Percentiles rank a stretch among this genome's conserved stretches.
These are phyloP conservation scores for Smutsia gigantea DNA, from an alignment of 2,797 vertebrate species.

Conservation along the genomic window DNA sequence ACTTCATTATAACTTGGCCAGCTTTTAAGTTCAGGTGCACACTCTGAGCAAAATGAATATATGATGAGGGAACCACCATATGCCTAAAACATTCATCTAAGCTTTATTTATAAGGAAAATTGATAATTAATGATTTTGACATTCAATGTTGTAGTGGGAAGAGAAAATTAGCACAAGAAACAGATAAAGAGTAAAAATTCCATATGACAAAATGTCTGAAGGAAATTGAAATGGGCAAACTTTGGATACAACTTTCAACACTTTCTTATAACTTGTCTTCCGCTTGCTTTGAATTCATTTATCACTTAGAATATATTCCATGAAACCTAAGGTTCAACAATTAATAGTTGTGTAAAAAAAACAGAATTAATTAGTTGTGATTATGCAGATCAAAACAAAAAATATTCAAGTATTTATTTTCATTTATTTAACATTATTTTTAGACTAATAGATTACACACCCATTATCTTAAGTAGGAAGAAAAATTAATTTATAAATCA, in stretches of 20 bases:
- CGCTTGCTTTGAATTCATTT: background rate
- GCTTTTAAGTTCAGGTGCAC: constrained; percentile 22
- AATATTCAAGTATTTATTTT: background rate
- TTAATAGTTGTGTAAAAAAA: background rate
- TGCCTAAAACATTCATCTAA: background rate
- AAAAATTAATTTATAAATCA: background rate
- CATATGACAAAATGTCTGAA: background rate
- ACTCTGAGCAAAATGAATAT: background rate
- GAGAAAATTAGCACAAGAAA: constrained; percentile 22
- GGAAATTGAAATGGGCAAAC: background rate
- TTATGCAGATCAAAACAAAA: background rate
- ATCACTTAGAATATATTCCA: background rate
- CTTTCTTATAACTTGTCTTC: background rate
- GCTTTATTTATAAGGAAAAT: constrained; percentile 13
- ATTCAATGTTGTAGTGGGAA: background rate
- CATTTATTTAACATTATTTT: background rate
- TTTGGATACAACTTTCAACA: background rate
- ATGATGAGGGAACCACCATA: background rate
- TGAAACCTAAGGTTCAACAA: background rate
- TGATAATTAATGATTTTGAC: constrained; percentile 3
- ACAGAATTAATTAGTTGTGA: background rate
- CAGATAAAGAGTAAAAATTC: background rate
- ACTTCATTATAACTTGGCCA: background rate
- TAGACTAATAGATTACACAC: background rate
- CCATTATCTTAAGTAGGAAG: background rate